Evolutionary conservation across 1,140 invertebrate species (phyloP).

Genomic region (Pseudobourletiella spinata): DNA sequence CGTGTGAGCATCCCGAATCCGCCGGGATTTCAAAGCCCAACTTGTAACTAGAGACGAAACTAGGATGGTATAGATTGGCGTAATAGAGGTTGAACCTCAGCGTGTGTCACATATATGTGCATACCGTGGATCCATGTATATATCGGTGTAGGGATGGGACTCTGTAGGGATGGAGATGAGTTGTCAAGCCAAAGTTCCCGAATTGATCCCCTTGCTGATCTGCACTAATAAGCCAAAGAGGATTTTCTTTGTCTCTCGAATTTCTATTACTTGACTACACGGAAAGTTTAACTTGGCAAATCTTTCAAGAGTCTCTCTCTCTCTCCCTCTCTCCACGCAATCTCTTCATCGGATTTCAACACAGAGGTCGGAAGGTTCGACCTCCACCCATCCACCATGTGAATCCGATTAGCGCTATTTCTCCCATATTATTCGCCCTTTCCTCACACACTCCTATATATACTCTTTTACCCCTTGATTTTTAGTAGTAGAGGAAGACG

Average conservation of each 20-base stretch:
- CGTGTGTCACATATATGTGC: neutral
- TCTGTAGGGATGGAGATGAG: conserved; percentile 25
- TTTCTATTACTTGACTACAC: neutral
- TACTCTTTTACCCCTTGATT: too few species aligned
- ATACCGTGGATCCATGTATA: neutral
- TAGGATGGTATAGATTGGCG: neutral
- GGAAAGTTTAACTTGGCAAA: conserved; percentile 3
- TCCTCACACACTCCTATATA: neutral
- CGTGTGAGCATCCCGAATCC: too few species aligned
- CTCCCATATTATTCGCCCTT: neutral
- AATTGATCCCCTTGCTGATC: conserved; percentile 32
- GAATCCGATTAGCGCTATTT: conserved; percentile 16
- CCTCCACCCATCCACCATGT: neutral
- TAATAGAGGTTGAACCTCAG: neutral
- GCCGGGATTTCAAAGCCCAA: too few species aligned
- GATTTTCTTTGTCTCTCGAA: conserved; percentile 19
- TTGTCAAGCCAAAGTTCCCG: conserved; percentile 30
- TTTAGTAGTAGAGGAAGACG: too few species aligned
- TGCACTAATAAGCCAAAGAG: conserved; percentile 34
- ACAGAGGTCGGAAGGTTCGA: conserved; percentile 17
- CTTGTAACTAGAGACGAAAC: too few species aligned
- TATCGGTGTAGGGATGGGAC: neutral
- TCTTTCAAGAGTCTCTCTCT: too few species aligned
- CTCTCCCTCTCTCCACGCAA: too few species aligned
- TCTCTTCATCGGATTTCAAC: conserved; percentile 24